Conservation (phyloP, 2,113 vertebrate species). For the Xenus cinereus region DNA sequence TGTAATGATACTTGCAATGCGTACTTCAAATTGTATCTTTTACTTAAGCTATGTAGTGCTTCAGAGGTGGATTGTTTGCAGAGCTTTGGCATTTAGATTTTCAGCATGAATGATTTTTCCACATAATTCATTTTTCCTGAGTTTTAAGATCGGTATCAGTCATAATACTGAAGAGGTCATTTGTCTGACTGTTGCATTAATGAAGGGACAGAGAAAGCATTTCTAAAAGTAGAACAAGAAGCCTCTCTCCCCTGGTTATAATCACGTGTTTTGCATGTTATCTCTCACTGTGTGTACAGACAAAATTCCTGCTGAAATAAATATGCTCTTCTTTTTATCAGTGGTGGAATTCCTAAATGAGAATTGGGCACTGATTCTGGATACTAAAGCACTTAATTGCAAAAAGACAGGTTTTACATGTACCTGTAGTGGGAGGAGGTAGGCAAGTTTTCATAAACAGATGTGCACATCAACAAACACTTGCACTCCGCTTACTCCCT, state of each 20-base stretch:
- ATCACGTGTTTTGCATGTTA: not conserved
- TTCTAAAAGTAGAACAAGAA: not conserved
- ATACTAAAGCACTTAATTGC: not conserved
- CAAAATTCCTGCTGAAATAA: not conserved
- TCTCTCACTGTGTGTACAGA: not conserved
- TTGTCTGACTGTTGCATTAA: not conserved
- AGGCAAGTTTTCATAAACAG: not conserved
- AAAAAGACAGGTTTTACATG: not conserved
- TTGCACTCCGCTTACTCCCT: not conserved
- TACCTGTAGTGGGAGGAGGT: not conserved
- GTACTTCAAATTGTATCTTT: not conserved
- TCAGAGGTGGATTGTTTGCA: not conserved
- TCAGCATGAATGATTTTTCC: not conserved
- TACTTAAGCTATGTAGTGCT: not conserved
- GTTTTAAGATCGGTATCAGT: not conserved
- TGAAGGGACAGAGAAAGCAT: not conserved
- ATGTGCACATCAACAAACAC: not conserved
- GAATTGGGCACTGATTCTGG: not conserved
- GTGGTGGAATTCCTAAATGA: not conserved
- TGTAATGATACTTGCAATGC: not conserved
- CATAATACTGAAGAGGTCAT: not conserved
- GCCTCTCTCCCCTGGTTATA: not conserved
- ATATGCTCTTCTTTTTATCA: not conserved
- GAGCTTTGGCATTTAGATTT: not conserved
- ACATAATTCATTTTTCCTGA: not conserved